Evolutionary conservation across 2,797 vertebrate genomes (phyloP), one percentile per base, ranked within the genome.

Genomic region (Sebastes hubbsi): DNA sequence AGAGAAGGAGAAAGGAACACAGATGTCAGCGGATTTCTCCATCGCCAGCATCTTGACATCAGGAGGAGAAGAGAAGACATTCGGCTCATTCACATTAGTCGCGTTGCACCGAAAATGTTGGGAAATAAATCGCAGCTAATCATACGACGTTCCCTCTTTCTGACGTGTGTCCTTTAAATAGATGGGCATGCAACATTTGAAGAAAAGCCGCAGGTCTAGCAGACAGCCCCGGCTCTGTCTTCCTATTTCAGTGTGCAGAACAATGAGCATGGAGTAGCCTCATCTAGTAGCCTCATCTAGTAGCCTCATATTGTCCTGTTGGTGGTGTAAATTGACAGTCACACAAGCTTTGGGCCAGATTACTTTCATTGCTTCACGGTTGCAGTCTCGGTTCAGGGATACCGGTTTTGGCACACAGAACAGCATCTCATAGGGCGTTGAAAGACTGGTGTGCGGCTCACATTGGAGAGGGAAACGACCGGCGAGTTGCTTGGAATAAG

Each of bases 11-110:
- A 91, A 92, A 84, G 75, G 85, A 88, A 82, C 87, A 84, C 92
- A 91, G 90, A 94, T 93, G 91, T 94, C 92, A 92, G 90, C 89
- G 92, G 89, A 86, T 91, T 93, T 90, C 87, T 90, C 81, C 73
- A 85, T 87, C 89, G 69, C 86, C 64, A 54, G 63, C 79, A 64
- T 79, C 80, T 85, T 85, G 16, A 59, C 63, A 75, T 58, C 77
- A 42, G 78, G 80, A 88, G 92, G 90, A 92, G 72, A 88, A 92
- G 90, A 92, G 72, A 87, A 91, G 81, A 78, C 74, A 66, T 59
- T 80, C 62, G 72, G 72, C 69, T 73, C 25, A 77, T 52, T 80
- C 74, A n/a, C 68, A 55, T 86, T 72, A 58, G 85, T 84, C 65
- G 79, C 25, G 55, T 24, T 75, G 70, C 72, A 59, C 68, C 34